Percentiles rank a stretch among this genome's conserved stretches.
Conservation (phyloP, 53 echinoderm and acorn worm species). For the Luidia sarsii region DNA sequence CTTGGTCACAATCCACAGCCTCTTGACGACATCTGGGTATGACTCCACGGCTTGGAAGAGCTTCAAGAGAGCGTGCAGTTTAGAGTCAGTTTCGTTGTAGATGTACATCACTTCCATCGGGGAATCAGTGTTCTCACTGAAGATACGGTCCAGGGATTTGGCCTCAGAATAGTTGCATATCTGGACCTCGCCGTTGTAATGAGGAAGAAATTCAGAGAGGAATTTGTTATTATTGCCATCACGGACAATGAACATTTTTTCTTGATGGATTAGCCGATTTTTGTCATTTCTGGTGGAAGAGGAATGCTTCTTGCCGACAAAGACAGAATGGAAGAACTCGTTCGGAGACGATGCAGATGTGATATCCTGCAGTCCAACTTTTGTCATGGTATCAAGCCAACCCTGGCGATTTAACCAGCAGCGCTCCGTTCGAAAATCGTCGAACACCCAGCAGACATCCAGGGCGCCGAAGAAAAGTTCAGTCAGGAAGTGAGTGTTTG, state of each 20-base stretch:
- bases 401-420: slow-evolving; percentile 75
- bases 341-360: slow-evolving; percentile 65
- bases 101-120: slow-evolving; percentile 46
- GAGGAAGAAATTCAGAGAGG: slow-evolving; percentile 14
- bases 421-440: slow-evolving; percentile 72
- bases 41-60: slow-evolving; percentile 57
- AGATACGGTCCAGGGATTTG: slow-evolving; percentile 11
- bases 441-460: slow-evolving; percentile 26
- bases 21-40: slow-evolving; percentile 32
- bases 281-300: not conserved
- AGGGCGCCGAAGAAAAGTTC: slow-evolving; percentile 70
- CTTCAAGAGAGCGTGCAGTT: slow-evolving; percentile 50
- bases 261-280: slow-evolving; percentile 42
- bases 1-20: slow-evolving; percentile 54
- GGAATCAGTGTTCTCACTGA: not conserved
- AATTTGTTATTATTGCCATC: slow-evolving; percentile 21
- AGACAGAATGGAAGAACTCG: slow-evolving; percentile 79
- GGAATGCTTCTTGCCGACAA: slow-evolving; percentile 68
- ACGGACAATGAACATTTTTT: slow-evolving; percentile 34
- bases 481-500: slow-evolving; percentile 67
- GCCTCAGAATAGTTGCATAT: slow-evolving; percentile 30
- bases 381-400: slow-evolving; percentile 64
- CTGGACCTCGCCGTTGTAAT: slow-evolving; percentile 35
- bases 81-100: slow-evolving; percentile 28
- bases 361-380: slow-evolving; percentile 73